Evolutionary conservation across 2,888 invertebrate genomes (phyloP), one percentile per base, ranked within the genome.

Genomic region (Branchellion lobata): DNA sequence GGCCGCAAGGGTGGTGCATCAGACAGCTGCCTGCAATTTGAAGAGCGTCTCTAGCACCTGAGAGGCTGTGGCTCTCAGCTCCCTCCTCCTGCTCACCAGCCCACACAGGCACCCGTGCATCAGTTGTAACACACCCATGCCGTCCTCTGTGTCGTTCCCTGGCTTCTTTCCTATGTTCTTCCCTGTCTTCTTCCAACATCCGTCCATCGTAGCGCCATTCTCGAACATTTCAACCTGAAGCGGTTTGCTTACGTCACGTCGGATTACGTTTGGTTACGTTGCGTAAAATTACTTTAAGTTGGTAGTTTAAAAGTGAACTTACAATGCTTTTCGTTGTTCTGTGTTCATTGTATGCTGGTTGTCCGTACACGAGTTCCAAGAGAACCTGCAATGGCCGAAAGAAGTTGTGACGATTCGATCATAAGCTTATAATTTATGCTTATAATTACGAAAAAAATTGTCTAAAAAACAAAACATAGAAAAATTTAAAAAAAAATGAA

Each of bases 331-430:
- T 24, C 11, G 33, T 31, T 29, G 33, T n/a, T 24, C 77, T 57
- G 8, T 34, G 14, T 21, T 65, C 65, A 24, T 65, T 33, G 29
- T 29, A 77, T 3, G 77, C 77, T 1, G 65, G 65, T 8, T 57
- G 33, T 1, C 77, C 77, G 27, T 33, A 31, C 2, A 77, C 11
- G 34, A 77, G 40, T 36, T 77, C 77, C 34, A 61, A 29, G 11
- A 77, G 65, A 5, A 77, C 77, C 77, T 77, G 24, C 14, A 47
- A 29, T n/a, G n/a, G n/a, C n/a, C n/a, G n/a, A n/a, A n/a, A n/a
- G n/a, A n/a, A n/a, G n/a, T n/a, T n/a, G n/a, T n/a, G n/a, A n/a
- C n/a, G n/a, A n/a, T n/a, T n/a, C n/a, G n/a, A n/a, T n/a, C n/a
- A n/a, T n/a, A n/a, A n/a, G n/a, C n/a, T n/a, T n/a, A n/a, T n/a